These are phyloP conservation scores for Exephanes ischioxanthus DNA, from an alignment of 2,888 invertebrate genomes.

Conservation along the genomic window DNA sequence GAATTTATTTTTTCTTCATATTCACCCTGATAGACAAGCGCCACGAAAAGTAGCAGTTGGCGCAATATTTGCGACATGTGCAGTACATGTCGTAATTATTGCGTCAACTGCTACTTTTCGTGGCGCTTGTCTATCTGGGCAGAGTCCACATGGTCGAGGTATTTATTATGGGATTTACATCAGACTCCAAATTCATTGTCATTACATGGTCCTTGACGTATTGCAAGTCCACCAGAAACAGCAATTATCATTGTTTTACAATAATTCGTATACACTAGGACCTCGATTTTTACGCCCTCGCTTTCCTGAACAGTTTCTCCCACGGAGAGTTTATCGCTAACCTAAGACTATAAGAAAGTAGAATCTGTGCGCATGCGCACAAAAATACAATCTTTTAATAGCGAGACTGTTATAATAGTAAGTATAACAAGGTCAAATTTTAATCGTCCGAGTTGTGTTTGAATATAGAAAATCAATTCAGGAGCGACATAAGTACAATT, in stretches of 20 bases:
- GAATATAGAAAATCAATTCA: background rate
- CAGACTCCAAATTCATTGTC: no score
- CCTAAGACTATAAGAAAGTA: background rate
- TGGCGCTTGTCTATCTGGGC: no score
- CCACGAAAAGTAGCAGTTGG: no score
- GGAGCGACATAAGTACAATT: background rate
- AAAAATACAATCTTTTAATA: background rate
- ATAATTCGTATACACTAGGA: background rate
- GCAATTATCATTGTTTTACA: background rate
- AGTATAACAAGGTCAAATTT: background rate
- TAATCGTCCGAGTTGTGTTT: background rate
- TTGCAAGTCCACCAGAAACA: background rate
- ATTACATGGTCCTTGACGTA: background rate
- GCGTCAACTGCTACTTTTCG: no score
- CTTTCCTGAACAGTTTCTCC: no score
- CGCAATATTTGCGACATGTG: no score
- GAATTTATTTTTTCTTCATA: background rate
- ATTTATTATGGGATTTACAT: slow-evolving; percentile 3
- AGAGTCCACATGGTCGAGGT: background rate
- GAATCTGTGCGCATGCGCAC: background rate
- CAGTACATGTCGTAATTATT: no score
- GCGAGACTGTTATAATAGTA: no score
- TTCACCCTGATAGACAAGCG: no score
- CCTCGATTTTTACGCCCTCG: no score
- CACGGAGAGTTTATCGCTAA: no score